Evolutionary conservation across 2,113 vertebrate genomes (phyloP).

Genomic region (Phocoena sinus): DNA sequence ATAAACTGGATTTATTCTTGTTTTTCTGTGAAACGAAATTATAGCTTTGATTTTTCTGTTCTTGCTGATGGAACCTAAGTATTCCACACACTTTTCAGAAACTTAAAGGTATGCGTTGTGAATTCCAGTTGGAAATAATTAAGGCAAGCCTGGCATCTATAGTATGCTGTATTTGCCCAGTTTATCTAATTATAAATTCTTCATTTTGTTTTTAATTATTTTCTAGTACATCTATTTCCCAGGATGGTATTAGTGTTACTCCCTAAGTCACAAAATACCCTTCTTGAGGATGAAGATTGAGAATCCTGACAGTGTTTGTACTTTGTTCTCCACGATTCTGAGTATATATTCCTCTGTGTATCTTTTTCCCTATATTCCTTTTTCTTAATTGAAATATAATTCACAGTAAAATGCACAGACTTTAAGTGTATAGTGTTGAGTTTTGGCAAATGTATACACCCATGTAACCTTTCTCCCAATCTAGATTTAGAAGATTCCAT

Average conservation of each 20-base stretch:
- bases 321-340: neutral
- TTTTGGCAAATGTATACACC: neutral
- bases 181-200: neutral
- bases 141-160: neutral
- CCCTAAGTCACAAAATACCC: neutral
- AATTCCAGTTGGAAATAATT: neutral
- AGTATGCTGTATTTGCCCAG: neutral
- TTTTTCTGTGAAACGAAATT: neutral
- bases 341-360: neutral
- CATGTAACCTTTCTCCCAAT: neutral
- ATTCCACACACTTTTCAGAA: neutral
- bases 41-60: neutral
- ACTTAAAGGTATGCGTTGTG: neutral
- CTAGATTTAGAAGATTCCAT: neutral
- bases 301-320: neutral
- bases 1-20: neutral
- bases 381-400: constrained; percentile 2
- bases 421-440: neutral
- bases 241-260: neutral
- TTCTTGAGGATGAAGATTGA: neutral
- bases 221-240: neutral
- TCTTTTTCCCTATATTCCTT: neutral
- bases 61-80: neutral
- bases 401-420: neutral
- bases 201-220: neutral